Evolutionary conservation across 2,888 invertebrate species (phyloP).

Genomic region (Neocrepidodera transversa): DNA sequence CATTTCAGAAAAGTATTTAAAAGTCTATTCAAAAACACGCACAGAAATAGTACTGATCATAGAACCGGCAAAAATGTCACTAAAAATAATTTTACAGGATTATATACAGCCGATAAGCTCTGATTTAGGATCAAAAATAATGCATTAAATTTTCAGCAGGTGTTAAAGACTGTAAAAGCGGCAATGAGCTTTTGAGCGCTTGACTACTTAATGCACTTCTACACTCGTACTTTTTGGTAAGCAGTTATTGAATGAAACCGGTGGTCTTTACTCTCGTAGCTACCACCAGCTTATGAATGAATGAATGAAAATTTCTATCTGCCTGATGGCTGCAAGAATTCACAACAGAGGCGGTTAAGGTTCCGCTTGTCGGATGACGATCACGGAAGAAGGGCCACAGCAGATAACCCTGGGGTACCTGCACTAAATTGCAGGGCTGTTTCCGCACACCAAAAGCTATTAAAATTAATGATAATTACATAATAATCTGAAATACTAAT

Average conservation of each 20-base stretch:
- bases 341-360: conserved; percentile 30
- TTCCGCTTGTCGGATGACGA: conserved; percentile 13
- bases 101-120: conserved; percentile 29
- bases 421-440: neutral
- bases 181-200: neutral
- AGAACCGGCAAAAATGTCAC: neutral
- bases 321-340: conserved; percentile 39
- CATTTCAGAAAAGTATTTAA: conserved; percentile 9
- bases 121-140: conserved; percentile 20
- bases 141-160: conserved; percentile 31
- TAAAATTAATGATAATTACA: no score
- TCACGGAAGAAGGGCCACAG: conserved; percentile 10
- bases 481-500: no score
- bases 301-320: conserved; percentile 33
- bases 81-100: no score
- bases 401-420: neutral
- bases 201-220: neutral
- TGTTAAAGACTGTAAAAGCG: conserved; percentile 19
- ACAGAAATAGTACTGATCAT: conserved; percentile 2
- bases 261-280: conserved; percentile 28
- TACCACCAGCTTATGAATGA: conserved; percentile 48
- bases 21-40: neutral
- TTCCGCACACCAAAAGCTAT: no score
- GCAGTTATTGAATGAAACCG: conserved; percentile 47
- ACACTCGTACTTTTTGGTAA: conserved; percentile 38